These are phyloP conservation scores for Lateolabrax maculatus DNA, from an alignment of 2,797 vertebrate species.

Conservation along the genomic window DNA sequence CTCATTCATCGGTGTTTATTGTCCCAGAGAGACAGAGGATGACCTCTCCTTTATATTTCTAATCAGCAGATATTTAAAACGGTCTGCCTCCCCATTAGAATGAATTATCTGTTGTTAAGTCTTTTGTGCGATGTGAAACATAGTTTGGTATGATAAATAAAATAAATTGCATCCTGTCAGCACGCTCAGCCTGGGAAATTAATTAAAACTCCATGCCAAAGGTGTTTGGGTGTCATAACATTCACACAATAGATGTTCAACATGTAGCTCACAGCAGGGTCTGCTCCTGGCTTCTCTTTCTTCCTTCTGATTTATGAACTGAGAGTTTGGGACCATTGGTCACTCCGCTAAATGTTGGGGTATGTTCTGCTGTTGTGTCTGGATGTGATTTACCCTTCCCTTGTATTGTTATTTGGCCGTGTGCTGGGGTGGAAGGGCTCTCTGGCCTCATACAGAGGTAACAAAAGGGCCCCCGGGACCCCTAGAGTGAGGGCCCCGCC, in stretches of 20 bases:
- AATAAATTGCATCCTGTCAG: neutral
- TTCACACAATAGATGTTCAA: constrained; percentile 42
- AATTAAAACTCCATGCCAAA: constrained; percentile 10
- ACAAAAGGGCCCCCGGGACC: constrained; percentile 78
- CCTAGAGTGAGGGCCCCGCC: constrained; percentile 64
- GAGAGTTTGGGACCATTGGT: constrained; percentile 28
- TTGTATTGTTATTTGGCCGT: constrained; percentile 69
- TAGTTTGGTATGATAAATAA: constrained; percentile 5
- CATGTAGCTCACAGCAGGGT: constrained; percentile 24
- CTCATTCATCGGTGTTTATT: neutral
- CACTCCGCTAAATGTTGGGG: constrained; percentile 29
- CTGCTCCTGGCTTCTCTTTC: constrained; percentile 33
- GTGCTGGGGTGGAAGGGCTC: constrained; percentile 74
- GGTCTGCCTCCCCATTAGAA: neutral
- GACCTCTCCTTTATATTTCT: neutral
- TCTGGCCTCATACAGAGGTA: constrained; percentile 52
- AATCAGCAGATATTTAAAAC: neutral
- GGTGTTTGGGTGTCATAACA: constrained; percentile 15
- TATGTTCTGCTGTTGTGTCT: constrained; percentile 41
- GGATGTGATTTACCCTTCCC: constrained; percentile 60
- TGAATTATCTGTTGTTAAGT: neutral
- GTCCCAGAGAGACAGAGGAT: neutral
- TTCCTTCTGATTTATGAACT: constrained; percentile 66
- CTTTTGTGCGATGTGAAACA: neutral
- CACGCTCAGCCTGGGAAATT: neutral